Conservation (phyloP, 1,140 invertebrate species). For the Panonychus citri region DNA sequence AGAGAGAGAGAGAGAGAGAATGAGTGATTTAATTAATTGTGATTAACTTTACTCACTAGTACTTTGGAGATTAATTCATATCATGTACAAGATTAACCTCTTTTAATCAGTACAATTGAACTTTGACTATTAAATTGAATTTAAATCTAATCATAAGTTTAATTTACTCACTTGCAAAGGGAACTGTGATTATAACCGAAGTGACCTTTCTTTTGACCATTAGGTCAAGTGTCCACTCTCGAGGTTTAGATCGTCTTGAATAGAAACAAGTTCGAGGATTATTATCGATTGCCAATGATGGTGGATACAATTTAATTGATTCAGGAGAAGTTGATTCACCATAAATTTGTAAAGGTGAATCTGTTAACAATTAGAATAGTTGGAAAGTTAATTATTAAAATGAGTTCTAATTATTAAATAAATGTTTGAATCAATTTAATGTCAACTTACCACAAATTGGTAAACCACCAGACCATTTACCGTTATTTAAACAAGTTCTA, state of each 20-base stretch:
- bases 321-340: conserved; percentile 17
- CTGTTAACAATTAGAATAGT: conserved; percentile 6
- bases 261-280: conserved; percentile 19
- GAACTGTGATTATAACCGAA: conserved; percentile 21
- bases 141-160: too few relatives aligned
- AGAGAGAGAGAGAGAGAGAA: too few relatives aligned
- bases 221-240: conserved; percentile 23
- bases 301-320: conserved; percentile 19
- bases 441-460: conserved; percentile 16
- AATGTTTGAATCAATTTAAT: too few relatives aligned
- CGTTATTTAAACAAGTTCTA: conserved; percentile 12
- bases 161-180: conserved; percentile 16
- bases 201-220: conserved; percentile 16
- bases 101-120: too few relatives aligned
- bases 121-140: too few relatives aligned
- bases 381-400: too few relatives aligned
- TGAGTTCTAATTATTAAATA: too few relatives aligned
- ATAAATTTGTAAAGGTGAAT: conserved; percentile 14
- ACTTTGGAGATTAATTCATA: too few relatives aligned
- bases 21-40: too few relatives aligned
- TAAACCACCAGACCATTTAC: conserved; percentile 14
- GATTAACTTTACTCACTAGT: too few relatives aligned
- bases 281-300: conserved; percentile 20
- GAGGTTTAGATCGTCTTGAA: conserved; percentile 17
- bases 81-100: too few relatives aligned